phyloP scores from a whole-genome alignment of 2,113 vertebrate species.

The Epinephelus lanceolatus region DNA sequence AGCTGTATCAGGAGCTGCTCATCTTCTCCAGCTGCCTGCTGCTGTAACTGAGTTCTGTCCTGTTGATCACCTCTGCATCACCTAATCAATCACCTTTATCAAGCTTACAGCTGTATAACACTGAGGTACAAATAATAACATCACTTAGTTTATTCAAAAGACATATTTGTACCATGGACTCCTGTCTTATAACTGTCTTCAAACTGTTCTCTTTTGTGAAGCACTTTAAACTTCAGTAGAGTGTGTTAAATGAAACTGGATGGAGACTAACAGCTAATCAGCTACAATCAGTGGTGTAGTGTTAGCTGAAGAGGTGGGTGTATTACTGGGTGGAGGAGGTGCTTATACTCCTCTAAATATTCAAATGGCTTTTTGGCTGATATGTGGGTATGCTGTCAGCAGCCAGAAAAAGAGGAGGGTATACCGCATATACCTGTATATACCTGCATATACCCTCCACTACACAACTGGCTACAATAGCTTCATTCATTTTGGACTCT shows the following conservation, averaged over 20 bases:
- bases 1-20: constrained; percentile 28
- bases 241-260: neutral
- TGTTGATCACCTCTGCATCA: neutral
- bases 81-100: constrained; percentile 22
- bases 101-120: neutral
- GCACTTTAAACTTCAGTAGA: neutral
- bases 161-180: neutral
- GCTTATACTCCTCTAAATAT: too few species aligned
- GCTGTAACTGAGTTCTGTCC: neutral
- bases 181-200: neutral
- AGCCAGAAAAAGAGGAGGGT: too few species aligned
- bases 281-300: too few species aligned
- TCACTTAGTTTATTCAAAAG: neutral
- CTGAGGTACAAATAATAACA: neutral
- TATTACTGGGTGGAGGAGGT: too few species aligned
- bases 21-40: constrained; percentile 27
- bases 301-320: too few species aligned
- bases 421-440: too few species aligned
- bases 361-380: too few species aligned
- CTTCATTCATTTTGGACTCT: neutral
- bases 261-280: neutral
- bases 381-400: too few species aligned
- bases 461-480: too few species aligned
- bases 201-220: neutral
- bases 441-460: too few species aligned